Conservation (phyloP, 2,888 invertebrate species). For the Melieria omissa region DNA sequence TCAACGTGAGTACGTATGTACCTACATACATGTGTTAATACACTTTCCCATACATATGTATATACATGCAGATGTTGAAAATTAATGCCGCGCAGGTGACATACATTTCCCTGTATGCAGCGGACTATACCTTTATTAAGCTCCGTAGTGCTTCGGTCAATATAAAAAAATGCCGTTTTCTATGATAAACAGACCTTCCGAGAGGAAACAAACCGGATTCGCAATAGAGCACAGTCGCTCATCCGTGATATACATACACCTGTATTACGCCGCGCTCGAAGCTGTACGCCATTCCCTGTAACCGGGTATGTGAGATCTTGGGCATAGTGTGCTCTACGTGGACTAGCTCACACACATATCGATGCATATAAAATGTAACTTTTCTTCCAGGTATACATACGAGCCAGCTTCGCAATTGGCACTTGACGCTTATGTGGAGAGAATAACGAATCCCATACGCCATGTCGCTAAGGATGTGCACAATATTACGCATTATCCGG, state of each 20-base stretch:
- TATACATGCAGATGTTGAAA: too few species aligned
- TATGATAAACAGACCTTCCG: constrained; percentile 76
- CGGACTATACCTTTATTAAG: too few species aligned
- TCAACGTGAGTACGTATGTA: too few species aligned
- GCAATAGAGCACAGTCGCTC: constrained; percentile 80
- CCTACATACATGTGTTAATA: too few species aligned
- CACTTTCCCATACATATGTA: too few species aligned
- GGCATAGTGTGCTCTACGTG: too few species aligned
- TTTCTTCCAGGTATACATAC: constrained; percentile 52
- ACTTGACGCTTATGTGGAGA: constrained; percentile 78
- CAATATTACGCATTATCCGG: constrained; percentile 75
- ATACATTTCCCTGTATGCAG: too few species aligned
- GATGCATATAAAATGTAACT: background rate
- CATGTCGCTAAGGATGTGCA: constrained; percentile 73
- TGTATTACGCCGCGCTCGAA: constrained; percentile 77
- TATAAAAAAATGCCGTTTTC: background rate
- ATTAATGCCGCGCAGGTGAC: too few species aligned
- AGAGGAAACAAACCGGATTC: constrained; percentile 84
- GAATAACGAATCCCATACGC: constrained; percentile 74
- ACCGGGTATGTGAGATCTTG: constrained; percentile 54
- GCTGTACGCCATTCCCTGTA: constrained; percentile 67
- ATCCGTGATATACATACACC: constrained; percentile 80
- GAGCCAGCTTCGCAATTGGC: constrained; percentile 64
- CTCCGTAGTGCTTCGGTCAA: too few species aligned
- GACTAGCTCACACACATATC: background rate